Conservation (phyloP, 2,113 vertebrate genomes). For the Malurus cyaneus region DNA sequence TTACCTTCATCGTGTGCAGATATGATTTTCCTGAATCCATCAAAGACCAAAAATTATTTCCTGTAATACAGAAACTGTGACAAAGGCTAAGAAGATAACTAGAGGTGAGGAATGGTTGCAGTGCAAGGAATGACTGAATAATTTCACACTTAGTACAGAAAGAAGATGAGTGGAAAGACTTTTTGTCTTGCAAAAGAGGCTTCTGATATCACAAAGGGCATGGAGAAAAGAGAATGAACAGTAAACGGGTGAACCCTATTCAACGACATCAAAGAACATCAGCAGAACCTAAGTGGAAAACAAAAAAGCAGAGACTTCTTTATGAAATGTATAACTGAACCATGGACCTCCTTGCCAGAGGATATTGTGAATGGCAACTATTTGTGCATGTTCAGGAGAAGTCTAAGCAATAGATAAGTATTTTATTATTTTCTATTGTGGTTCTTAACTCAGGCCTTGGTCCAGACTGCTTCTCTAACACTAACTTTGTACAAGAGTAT, state of each 20-base stretch:
- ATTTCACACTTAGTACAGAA: neutral
- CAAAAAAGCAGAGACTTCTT: neutral
- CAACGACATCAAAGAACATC: neutral
- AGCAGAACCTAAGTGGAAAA: neutral
- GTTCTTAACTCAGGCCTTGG: neutral
- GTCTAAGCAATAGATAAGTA: neutral
- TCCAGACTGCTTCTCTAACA: neutral
- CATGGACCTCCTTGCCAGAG: neutral
- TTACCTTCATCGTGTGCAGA: neutral
- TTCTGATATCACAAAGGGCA: neutral
- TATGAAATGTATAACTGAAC: neutral
- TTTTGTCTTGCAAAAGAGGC: neutral
- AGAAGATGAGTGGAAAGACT: neutral
- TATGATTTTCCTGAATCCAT: neutral
- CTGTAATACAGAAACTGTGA: neutral
- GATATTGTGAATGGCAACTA: neutral
- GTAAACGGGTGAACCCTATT: neutral
- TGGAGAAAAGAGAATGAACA: neutral
- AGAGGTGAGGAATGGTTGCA: neutral
- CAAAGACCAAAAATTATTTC: neutral
- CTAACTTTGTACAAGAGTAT: neutral
- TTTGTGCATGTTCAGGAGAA: neutral
- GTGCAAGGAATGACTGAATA: neutral
- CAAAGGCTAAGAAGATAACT: neutral
- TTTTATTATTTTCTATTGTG: neutral